These are phyloP conservation scores for Agriotes lineatus DNA, from an alignment of 2,888 invertebrate genomes.

Conservation along the genomic window DNA sequence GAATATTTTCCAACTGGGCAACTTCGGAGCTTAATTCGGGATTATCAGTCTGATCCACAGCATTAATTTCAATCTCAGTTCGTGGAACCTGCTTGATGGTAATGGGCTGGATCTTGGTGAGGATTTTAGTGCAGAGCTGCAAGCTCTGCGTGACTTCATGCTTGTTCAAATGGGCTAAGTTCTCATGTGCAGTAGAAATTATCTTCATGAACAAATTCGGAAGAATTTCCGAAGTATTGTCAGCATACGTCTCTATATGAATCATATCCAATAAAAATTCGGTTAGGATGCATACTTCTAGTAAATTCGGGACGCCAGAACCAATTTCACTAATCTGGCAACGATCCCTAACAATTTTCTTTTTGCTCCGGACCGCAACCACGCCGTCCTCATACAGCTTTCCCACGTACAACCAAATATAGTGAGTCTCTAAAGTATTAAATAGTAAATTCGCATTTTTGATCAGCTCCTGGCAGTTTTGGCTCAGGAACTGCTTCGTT, in stretches of 20 bases:
- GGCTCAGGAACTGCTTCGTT: constrained; percentile 62
- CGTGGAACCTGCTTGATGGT: constrained; percentile 59
- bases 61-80: constrained; percentile 25
- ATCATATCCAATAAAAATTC: constrained; percentile 83
- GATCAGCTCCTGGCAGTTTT: constrained; percentile 75
- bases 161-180: constrained; percentile 70
- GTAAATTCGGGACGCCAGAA: constrained; percentile 73
- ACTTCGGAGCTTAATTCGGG: background rate
- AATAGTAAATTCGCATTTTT: constrained; percentile 89
- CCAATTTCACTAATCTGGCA: constrained; percentile 70
- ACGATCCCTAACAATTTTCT: constrained; percentile 54
- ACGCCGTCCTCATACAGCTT: constrained; percentile 71
- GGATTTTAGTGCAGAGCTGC: constrained; percentile 78
- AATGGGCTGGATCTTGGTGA: constrained; percentile 80
- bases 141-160: constrained; percentile 76
- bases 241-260: constrained; percentile 80
- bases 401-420: constrained; percentile 86
- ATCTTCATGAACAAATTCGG: constrained; percentile 81
- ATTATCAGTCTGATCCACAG: background rate
- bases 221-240: constrained; percentile 82
- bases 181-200: constrained; percentile 71
- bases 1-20: background rate
- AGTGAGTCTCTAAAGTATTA: constrained; percentile 85
- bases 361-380: constrained; percentile 55
- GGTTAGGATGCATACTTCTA: constrained; percentile 79